phyloP scores from a whole-genome alignment of 1,140 invertebrate species.

The Heliconius eleuchia region DNA sequence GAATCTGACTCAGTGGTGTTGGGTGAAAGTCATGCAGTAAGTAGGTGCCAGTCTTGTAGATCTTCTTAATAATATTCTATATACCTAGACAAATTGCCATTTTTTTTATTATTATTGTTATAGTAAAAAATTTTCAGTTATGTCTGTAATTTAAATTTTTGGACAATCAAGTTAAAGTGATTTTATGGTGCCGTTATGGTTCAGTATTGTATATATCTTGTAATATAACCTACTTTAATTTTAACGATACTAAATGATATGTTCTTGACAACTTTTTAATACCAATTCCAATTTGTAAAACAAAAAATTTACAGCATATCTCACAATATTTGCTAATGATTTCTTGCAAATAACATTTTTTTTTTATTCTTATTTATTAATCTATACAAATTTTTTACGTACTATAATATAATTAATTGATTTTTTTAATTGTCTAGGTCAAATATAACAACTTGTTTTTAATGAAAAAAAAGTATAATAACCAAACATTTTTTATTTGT shows the following conservation, averaged over 20 bases:
- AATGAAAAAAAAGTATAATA: too few species aligned
- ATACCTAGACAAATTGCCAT: constrained; percentile 33
- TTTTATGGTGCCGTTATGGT: neutral
- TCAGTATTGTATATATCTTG: neutral
- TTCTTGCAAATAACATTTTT: neutral
- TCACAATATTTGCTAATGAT: neutral
- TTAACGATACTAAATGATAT: constrained; percentile 5
- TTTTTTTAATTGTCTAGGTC: too few species aligned
- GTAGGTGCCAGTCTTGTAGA: constrained; percentile 71
- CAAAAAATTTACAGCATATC: neutral
- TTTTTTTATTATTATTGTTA: constrained; percentile 21
- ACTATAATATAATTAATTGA: too few species aligned
- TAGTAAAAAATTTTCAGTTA: neutral
- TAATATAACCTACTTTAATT: neutral
- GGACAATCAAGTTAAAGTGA: neutral
- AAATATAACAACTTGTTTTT: too few species aligned
- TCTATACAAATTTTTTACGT: too few species aligned
- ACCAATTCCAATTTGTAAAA: neutral
- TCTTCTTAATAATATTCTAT: constrained; percentile 44
- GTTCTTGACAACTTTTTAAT: too few species aligned
- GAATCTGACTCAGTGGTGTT: constrained; percentile 83
- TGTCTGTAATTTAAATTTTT: neutral
- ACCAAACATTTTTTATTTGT: constrained; percentile 33
- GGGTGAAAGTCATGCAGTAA: constrained; percentile 79
- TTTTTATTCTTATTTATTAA: too few species aligned